A percentile compares a stretch with the other conserved stretches of the same genome.
These are phyloP conservation scores for Rhinatrema bivittatum DNA, from an alignment of 2,797 vertebrate species.

Conservation along the genomic window DNA sequence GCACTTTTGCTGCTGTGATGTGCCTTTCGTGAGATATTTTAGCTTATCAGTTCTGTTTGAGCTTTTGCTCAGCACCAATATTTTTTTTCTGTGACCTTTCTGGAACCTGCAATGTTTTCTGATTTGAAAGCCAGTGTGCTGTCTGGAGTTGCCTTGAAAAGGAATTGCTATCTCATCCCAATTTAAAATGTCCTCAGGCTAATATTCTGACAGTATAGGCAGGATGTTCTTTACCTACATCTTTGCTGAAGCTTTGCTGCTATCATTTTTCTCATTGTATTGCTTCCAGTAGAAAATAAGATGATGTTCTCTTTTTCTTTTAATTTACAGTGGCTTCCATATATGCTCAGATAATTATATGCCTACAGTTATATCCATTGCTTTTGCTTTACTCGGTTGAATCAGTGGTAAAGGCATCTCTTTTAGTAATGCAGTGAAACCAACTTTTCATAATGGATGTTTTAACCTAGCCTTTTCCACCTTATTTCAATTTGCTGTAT, in stretches of 20 bases:
- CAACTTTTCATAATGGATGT: no score
- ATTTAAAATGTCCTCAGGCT: conserved; percentile 21
- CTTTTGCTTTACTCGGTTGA: no score
- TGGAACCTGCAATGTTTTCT: not conserved
- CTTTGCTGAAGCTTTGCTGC: conserved; percentile 10
- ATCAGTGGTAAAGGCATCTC: no score
- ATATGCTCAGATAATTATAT: conserved; percentile 6
- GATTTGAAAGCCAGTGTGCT: conserved; percentile 13
- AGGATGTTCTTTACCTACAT: conserved; percentile 18
- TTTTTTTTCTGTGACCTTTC: no score
- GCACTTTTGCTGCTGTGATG: no score
- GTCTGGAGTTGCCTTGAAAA: conserved; percentile 6
- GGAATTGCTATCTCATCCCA: conserved; percentile 17
- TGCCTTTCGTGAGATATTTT: no score
- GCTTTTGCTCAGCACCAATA: no score
- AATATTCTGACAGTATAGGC: conserved; percentile 6
- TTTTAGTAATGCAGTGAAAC: no score
- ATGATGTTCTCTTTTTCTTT: conserved; percentile 13
- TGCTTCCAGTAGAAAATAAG: conserved; percentile 4
- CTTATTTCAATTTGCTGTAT: no score
- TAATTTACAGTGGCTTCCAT: conserved; percentile 13
- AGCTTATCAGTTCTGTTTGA: no score
- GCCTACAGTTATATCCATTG: no score
- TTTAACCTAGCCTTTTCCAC: no score
- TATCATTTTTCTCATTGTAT: conserved; percentile 19